Evolutionary conservation across 2,113 vertebrate genomes (phyloP).

Genomic region (Elachura formosa): DNA sequence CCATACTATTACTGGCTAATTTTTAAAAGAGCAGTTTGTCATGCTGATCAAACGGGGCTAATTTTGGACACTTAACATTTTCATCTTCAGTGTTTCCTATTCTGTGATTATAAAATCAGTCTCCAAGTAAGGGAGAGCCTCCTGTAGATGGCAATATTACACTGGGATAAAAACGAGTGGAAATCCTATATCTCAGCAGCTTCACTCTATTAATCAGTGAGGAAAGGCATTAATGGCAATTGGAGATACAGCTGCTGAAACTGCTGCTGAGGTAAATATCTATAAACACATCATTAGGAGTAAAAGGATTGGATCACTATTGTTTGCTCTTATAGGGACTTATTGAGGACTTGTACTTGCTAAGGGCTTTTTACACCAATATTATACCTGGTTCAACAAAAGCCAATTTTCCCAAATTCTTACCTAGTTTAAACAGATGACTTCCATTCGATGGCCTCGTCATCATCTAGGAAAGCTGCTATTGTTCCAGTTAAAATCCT

Average conservation of each 20-base stretch:
- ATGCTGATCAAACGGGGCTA: conserved; percentile 49
- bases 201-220: conserved; percentile 41
- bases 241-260: conserved; percentile 35
- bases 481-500: not conserved
- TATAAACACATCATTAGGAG: conserved; percentile 52
- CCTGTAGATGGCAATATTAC: conserved; percentile 79
- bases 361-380: not conserved
- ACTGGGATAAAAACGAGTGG: conserved; percentile 15
- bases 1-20: conserved; percentile 7
- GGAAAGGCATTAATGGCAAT: conserved; percentile 34
- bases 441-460: not conserved
- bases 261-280: conserved; percentile 49
- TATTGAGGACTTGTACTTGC: not conserved
- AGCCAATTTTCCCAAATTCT: not conserved
- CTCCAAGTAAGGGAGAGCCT: not conserved
- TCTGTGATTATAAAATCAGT: not conserved
- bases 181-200: not conserved
- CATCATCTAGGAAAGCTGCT: not conserved
- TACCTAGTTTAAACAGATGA: not conserved
- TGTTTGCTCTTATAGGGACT: not conserved
- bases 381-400: not conserved
- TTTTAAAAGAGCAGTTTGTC: conserved; percentile 47
- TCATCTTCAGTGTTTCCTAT: conserved; percentile 31
- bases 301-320: conserved; percentile 17
- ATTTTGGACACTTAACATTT: conserved; percentile 48